Evolutionary conservation across 1,140 invertebrate genomes (phyloP).

Genomic region (Homalodisca vitripennis): DNA sequence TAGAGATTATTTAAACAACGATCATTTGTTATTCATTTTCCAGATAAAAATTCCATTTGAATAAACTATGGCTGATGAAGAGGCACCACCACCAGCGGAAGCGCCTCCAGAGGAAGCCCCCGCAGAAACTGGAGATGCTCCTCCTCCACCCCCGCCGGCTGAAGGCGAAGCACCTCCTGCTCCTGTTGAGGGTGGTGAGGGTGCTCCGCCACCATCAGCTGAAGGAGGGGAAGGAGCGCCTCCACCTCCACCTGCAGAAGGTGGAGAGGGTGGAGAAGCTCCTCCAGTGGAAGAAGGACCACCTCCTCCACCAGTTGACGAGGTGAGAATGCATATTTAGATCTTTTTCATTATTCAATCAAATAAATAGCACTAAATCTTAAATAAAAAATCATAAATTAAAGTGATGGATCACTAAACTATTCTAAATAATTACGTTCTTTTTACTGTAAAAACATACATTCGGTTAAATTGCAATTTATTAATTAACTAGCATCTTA

Average conservation of each 20-base stretch:
- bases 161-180: not conserved
- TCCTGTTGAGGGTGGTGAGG: not conserved
- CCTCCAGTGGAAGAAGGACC: not conserved
- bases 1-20: too few species aligned
- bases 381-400: not conserved
- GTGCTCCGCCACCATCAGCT: not conserved
- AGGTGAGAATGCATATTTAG: too few species aligned
- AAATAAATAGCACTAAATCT: not conserved
- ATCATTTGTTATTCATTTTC: too few species aligned
- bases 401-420: not conserved
- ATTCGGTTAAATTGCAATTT: not conserved
- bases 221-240: not conserved
- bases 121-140: not conserved
- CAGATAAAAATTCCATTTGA: too few species aligned
- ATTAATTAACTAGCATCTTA: not conserved
- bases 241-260: conserved; percentile 7
- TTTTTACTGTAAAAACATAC: not conserved
- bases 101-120: not conserved
- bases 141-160: not conserved
- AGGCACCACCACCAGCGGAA: not conserved
- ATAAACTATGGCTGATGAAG: not conserved
- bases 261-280: not conserved
- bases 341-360: too few species aligned
- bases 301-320: not conserved
- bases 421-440: not conserved